Evolutionary conservation across 2,797 vertebrate species (phyloP), one percentile per base, ranked within the genome.

Genomic region (Siniperca obscura): DNA sequence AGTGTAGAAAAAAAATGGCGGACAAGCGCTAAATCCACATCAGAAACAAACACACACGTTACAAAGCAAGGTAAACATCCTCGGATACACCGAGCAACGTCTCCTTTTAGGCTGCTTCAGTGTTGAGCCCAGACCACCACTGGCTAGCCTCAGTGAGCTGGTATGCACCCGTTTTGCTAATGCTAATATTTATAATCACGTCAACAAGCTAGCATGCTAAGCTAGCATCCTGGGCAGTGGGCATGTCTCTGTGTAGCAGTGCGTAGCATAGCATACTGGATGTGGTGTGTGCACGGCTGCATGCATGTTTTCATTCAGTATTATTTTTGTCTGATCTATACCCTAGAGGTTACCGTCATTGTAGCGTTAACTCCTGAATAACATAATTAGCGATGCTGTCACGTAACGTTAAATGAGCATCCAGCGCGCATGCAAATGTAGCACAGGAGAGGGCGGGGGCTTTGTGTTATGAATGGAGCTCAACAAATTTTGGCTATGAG

Each of bases 1-100:
- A 82, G 84, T 76, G 85, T 80, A 82, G 85, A 59, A 76, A 76
- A 94, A 95, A 96, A 91, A 96, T 96, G 96, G 95, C 96, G 95
- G 95, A 95, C 90, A 93, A 86, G 91, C 93, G 93, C 91, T 95
- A 92, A 95, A 90, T 87, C 93, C 86, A 93, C 94, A 93, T 77
- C 92, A 92, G 93, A 92, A 92, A 94, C 88, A 94, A 90, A 94
- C 89, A 92, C 81, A 92, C 88, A 93, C 91, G 89, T 93, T 93
- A 89, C 85, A 87, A 81, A 93, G 82, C 91, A 86, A 95, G 95
- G 95, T 95, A 95, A 95, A 93, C 87, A 82, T 42, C 86, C 87
- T 86, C 82, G 78, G 78, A 69, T 50, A 61, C 60, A 78, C 85
- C 76, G 83, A 87, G 78, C 83, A 38, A 75, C 87, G 81, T 72